A percentile compares a stretch with the other conserved stretches of the same genome.
Conservation (phyloP, 2,113 vertebrate genomes). For the Eudyptes chrysolophus region DNA sequence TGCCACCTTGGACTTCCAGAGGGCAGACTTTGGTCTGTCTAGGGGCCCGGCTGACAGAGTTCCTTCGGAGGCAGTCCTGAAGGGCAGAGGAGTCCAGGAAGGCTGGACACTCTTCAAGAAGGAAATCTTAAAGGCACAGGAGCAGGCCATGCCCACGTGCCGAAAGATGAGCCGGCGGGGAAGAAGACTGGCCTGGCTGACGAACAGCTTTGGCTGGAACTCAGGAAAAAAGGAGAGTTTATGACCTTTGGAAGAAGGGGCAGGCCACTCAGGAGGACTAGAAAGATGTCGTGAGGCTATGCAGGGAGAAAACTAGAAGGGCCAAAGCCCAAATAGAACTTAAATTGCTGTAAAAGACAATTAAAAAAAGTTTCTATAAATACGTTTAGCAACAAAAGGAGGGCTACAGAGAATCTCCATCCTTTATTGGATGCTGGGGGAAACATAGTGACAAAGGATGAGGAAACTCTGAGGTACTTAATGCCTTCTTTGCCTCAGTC, state of each 20-base stretch:
- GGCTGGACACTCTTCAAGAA: not conserved
- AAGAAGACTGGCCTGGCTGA: not conserved
- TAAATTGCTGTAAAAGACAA: too few relatives aligned
- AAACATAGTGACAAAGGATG: too few relatives aligned
- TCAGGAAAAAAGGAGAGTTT: not conserved
- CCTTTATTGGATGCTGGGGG: too few relatives aligned
- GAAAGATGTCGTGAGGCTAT: not conserved
- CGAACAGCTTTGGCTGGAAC: not conserved
- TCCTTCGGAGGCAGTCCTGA: not conserved
- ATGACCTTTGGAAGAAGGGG: not conserved
- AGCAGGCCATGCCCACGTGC: not conserved
- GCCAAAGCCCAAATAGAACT: too few relatives aligned
- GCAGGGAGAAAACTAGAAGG: too few relatives aligned
- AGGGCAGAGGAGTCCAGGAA: not conserved
- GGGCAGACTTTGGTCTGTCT: not conserved
- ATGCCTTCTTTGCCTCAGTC: too few relatives aligned
- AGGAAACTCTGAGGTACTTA: too few relatives aligned
- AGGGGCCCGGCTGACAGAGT: not conserved
- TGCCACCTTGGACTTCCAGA: not conserved
- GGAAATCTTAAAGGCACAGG: not conserved
- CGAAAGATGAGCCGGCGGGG: fast-evolving
- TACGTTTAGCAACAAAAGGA: too few relatives aligned
- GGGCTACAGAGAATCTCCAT: too few relatives aligned
- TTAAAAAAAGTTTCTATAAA: too few relatives aligned
- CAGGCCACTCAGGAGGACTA: not conserved